phyloP scores from a whole-genome alignment of 2,888 invertebrate species.

The Tuta absoluta region DNA sequence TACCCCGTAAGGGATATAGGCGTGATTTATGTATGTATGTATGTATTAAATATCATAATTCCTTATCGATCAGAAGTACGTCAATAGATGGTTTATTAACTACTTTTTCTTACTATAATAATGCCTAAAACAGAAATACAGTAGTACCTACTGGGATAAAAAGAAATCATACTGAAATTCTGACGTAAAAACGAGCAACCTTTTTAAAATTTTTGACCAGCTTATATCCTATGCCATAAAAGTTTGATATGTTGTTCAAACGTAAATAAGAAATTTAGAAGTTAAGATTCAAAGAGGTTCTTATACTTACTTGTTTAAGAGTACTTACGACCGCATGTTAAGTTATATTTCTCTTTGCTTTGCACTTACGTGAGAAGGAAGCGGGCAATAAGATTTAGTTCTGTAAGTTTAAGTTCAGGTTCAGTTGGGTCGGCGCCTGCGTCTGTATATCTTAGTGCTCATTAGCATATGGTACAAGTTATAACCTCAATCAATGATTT shows the following conservation, averaged over 20 bases:
- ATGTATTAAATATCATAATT: neutral
- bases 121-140: neutral
- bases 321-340: no score
- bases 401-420: slow-evolving; percentile 2
- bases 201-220: no score
- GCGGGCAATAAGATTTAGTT: neutral
- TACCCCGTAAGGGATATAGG: no score
- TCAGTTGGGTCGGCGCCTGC: slow-evolving; percentile 11
- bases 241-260: no score
- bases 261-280: no score
- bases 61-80: neutral
- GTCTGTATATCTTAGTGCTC: slow-evolving; percentile 4
- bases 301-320: no score
- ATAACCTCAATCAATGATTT: neutral
- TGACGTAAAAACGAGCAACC: no score
- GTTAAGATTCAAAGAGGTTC: no score
- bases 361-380: neutral
- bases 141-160: neutral
- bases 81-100: neutral
- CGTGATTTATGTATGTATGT: no score
- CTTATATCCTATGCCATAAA: no score
- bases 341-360: no score
- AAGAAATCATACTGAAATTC: no score
- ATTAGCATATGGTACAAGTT: neutral
- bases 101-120: neutral